Evolutionary conservation across 2,113 vertebrate species (phyloP).

Genomic region (Orthonyx spaldingii): DNA sequence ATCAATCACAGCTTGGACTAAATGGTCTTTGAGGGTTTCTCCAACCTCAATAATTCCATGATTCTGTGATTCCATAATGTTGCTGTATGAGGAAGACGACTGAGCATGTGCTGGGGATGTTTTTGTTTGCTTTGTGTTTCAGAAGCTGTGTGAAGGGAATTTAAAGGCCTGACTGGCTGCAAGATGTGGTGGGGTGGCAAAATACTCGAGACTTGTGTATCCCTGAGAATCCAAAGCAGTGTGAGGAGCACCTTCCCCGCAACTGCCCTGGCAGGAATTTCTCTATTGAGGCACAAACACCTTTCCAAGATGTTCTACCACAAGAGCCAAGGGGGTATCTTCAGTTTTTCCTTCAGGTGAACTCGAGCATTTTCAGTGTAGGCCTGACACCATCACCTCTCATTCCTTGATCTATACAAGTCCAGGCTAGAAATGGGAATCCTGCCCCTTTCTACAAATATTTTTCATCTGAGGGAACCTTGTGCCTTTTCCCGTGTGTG

Average conservation of each 20-base stretch:
- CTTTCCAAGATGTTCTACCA: not conserved
- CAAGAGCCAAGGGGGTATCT: not conserved
- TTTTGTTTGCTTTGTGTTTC: not conserved
- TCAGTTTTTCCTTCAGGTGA: not conserved
- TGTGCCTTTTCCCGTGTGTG: not conserved
- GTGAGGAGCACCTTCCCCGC: not conserved
- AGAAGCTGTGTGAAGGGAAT: not conserved
- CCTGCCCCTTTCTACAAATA: not conserved
- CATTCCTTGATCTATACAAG: not conserved
- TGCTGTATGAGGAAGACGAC: not conserved
- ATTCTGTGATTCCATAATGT: not conserved
- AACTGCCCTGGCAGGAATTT: not conserved
- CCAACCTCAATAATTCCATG: not conserved
- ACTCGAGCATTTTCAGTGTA: not conserved
- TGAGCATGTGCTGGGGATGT: not conserved
- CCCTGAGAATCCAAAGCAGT: not conserved
- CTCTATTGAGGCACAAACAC: not conserved
- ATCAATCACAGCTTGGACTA: accelerated
- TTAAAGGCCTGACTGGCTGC: not conserved
- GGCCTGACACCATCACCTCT: not conserved
- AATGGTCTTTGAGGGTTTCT: not conserved
- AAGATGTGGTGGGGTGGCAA: not conserved
- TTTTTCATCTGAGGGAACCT: not conserved
- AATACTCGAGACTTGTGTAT: not conserved
- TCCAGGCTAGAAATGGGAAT: not conserved